Percentiles rank a stretch among this genome's conserved stretches.
phyloP scores from a whole-genome alignment of 2,113 vertebrate species.

The Chamaetylas fuelleborni region DNA sequence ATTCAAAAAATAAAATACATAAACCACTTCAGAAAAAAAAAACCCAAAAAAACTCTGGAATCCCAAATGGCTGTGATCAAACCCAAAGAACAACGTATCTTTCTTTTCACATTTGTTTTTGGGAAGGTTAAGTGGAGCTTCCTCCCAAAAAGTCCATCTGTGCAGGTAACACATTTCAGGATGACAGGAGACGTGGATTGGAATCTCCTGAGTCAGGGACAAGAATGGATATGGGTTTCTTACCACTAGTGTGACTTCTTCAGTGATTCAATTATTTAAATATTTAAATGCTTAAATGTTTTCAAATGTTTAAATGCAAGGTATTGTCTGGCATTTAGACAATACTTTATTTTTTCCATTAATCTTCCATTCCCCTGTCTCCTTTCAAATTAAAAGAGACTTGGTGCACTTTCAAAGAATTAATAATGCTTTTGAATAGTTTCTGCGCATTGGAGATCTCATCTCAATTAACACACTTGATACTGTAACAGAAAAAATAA shows the following conservation, averaged over 20 bases:
- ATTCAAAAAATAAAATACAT: not conserved
- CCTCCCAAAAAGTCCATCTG: not conserved
- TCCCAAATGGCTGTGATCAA: not conserved
- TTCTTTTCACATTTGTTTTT: not conserved
- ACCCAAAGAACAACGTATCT: not conserved
- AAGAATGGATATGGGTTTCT: not conserved
- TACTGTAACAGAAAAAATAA: not conserved
- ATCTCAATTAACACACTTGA: not conserved
- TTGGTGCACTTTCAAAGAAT: not conserved
- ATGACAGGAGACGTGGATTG: not conserved
- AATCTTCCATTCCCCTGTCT: not conserved
- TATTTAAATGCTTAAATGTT: too few species aligned
- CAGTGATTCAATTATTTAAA: not conserved
- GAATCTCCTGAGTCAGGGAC: not conserved
- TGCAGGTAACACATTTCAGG: not conserved
- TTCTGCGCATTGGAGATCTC: not conserved
- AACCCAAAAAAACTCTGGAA: not conserved
- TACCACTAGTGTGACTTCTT: not conserved
- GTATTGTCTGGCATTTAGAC: too few species aligned
- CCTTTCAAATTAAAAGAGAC: not conserved
- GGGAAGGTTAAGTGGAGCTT: not conserved
- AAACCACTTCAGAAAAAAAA: not conserved
- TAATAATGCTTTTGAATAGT: not conserved
- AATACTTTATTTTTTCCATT: not conserved
- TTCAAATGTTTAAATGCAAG: not conserved